A percentile compares a stretch with the other conserved stretches of the same genome.
Conservation (phyloP, 2,797 vertebrate genomes). For the Brotula barbata region DNA sequence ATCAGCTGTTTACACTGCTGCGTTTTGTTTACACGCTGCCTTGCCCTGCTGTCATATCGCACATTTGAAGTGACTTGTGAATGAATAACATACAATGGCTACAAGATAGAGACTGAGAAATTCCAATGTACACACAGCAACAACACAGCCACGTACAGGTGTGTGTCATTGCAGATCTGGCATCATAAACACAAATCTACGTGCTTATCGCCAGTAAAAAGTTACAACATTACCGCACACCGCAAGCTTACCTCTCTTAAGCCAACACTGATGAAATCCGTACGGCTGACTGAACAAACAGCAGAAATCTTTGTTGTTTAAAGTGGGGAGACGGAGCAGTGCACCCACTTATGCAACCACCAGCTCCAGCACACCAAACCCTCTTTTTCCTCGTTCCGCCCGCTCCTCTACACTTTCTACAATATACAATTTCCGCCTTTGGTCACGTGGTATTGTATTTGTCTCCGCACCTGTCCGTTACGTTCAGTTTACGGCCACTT, state of each 20-base stretch:
- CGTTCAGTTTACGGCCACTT: background rate
- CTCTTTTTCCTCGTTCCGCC: slow-evolving; percentile 18
- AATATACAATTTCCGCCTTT: slow-evolving; percentile 56
- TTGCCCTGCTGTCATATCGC: background rate
- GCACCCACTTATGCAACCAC: background rate
- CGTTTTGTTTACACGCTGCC: background rate
- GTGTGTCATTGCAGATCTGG: background rate
- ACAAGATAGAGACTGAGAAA: too few relatives aligned
- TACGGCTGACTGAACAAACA: background rate
- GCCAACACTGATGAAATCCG: background rate
- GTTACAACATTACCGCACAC: background rate
- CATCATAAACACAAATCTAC: background rate
- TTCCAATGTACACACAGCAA: background rate
- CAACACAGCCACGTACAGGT: background rate
- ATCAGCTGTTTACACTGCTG: background rate
- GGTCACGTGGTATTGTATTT: slow-evolving; percentile 65
- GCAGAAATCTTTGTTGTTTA: background rate
- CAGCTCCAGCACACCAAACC: slow-evolving; percentile 16
- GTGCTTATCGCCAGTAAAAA: background rate
- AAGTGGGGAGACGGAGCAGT: background rate
- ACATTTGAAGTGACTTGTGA: too few relatives aligned
- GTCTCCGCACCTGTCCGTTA: background rate
- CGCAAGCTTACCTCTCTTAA: slow-evolving; percentile 25
- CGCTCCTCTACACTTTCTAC: slow-evolving; percentile 15
- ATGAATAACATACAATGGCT: too few relatives aligned